Conservation (phyloP, 2,113 vertebrate genomes). For the Oreochromis niloticus region DNA sequence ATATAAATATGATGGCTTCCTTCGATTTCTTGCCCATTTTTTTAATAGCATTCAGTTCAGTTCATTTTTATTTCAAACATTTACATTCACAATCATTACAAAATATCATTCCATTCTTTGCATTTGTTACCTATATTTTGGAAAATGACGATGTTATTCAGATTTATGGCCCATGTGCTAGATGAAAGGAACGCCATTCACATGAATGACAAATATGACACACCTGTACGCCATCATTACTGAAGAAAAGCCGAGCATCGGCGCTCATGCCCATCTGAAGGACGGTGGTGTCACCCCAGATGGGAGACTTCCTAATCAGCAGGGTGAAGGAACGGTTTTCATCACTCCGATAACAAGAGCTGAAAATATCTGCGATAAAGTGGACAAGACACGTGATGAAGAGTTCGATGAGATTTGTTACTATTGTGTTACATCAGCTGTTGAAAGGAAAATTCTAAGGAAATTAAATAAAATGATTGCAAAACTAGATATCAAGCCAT, state of each 20-base stretch:
- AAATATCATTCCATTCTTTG: not conserved
- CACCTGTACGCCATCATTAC: slow-evolving; percentile 87
- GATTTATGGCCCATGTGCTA: not conserved
- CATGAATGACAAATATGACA: not conserved
- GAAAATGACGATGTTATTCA: not conserved
- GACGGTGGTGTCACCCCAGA: slow-evolving; percentile 70
- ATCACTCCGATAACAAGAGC: slow-evolving; percentile 11
- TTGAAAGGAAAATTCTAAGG: not conserved
- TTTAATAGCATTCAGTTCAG: not conserved
- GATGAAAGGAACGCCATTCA: not conserved
- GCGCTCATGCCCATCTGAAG: slow-evolving; percentile 81
- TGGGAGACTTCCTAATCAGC: not conserved
- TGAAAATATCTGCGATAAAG: slow-evolving; percentile 72
- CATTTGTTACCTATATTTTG: not conserved
- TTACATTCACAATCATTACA: not conserved
- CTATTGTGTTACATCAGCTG: not conserved
- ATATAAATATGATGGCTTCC: not conserved
- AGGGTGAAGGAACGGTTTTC: not conserved
- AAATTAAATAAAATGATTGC: not conserved
- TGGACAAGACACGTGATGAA: not conserved
- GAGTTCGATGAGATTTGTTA: not conserved
- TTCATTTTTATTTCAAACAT: not conserved
- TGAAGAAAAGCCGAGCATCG: slow-evolving; percentile 82
- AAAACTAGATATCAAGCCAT: not conserved
- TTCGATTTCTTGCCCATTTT: not conserved